Evolutionary conservation across 2,888 invertebrate species (phyloP).

Genomic region (Acholoe squamosa): DNA sequence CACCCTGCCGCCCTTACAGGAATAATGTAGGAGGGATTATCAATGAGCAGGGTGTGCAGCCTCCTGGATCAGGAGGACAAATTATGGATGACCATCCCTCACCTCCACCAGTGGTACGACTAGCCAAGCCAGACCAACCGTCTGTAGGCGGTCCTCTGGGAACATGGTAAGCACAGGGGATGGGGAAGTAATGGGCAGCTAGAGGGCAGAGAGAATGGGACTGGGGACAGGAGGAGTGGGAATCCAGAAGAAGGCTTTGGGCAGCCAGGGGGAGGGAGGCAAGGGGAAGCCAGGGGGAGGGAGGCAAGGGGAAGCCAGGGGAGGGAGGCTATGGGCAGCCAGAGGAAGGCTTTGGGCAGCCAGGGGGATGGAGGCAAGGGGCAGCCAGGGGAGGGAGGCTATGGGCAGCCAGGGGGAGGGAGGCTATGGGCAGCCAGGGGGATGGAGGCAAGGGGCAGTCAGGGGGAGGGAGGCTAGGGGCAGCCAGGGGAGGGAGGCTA

Average conservation of each 20-base stretch:
- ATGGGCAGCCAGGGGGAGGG: background rate
- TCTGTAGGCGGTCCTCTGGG: no score
- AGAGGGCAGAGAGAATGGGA: background rate
- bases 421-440: background rate
- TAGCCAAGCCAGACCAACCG: no score
- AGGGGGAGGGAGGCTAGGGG: background rate
- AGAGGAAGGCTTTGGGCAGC: background rate
- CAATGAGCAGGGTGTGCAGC: no score
- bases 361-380: background rate
- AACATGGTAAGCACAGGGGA: background rate
- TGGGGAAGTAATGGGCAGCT: background rate
- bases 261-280: background rate
- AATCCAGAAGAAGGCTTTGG: background rate
- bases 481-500: background rate
- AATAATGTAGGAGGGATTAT: no score
- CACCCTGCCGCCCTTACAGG: no score
- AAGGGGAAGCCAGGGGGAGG: background rate
- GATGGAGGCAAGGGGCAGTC: background rate
- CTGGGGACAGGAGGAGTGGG: background rate
- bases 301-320: background rate
- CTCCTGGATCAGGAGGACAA: no score
- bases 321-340: background rate
- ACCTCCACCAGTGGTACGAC: no score
- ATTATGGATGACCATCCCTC: no score
- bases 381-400: background rate